Evolutionary conservation across 2,888 invertebrate species (phyloP), one percentile per base, ranked within the genome.

Genomic region (Mesorhabditis spiculigera): DNA sequence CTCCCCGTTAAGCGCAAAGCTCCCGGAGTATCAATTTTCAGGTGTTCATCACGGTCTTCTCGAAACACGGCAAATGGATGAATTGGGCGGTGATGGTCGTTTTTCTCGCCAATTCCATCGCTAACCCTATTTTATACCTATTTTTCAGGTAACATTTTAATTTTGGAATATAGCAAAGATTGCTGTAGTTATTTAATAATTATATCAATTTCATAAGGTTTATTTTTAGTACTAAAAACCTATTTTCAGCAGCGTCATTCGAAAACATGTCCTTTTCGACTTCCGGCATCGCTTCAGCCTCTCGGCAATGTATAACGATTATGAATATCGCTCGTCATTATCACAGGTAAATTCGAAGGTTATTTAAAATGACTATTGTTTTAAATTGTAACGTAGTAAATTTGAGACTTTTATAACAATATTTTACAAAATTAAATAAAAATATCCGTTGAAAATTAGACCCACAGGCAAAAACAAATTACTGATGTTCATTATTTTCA

Each of bases 41-140:
- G 75, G 68, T 78, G 1, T 77, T 81, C 71, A 81, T 81, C 45
- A 73, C 80, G 3, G 75, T 78, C 62, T 77, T 77, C 67, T 79
- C 80, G 3, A 75, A 79, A 67, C 79, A 80, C 65, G 80, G 81
- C 63, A 75, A 78, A 68, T 81, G 81, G 81, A 78, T 80, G 74
- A 78, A 76, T 63, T 81, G 81, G 81, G 76, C 79, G 6, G 80
- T 81, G 45, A 80, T 81, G 81, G 79, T 79, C 5, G 79, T 81
- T 28, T 80, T 81, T 63, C 78, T 80, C 41, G 75, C 78, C 5
- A 80, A 80, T 68, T 81, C 81, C 0, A 78, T 80, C 62, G 80
- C 79, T 28, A 81, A 81, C 69, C 81, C 81, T 6, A 68, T 81
- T 6, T 71, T 81, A 4, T 81, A 80, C 63, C 58, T 80, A 28